phyloP scores from a whole-genome alignment of 2,113 vertebrate species.

The Anseranas semipalmata region DNA sequence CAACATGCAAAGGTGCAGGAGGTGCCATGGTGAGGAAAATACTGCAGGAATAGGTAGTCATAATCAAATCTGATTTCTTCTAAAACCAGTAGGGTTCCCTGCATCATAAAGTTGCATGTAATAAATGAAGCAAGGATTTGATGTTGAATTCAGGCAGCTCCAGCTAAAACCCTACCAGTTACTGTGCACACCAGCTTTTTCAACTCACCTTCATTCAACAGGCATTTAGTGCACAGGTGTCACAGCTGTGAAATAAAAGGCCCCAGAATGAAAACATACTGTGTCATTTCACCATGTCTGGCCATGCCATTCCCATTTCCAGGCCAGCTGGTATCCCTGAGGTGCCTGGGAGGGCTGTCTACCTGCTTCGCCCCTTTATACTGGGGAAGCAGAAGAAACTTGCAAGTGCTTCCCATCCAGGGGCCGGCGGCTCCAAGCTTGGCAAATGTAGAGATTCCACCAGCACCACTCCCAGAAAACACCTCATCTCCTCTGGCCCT shows the following conservation, averaged over 20 bases:
- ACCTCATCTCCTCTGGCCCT: not conserved
- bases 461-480: not conserved
- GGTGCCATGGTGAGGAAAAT: not conserved
- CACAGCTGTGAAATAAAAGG: not conserved
- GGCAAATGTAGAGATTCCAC: rapidly evolving
- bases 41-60: not conserved
- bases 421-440: not conserved
- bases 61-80: constrained; percentile 19
- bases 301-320: not conserved
- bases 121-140: not conserved
- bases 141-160: not conserved
- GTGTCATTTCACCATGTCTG: not conserved
- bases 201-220: not conserved
- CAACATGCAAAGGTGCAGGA: not conserved
- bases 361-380: not conserved
- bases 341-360: not conserved
- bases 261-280: not conserved
- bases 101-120: not conserved
- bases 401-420: rapidly evolving
- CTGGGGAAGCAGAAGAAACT: not conserved
- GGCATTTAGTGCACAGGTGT: not conserved
- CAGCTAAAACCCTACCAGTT: not conserved
- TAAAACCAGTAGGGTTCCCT: constrained; percentile 22
- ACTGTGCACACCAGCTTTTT: not conserved
- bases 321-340: not conserved